These are phyloP conservation scores for Acronicta alni DNA, from an alignment of 2,888 invertebrate species.

Conservation along the genomic window DNA sequence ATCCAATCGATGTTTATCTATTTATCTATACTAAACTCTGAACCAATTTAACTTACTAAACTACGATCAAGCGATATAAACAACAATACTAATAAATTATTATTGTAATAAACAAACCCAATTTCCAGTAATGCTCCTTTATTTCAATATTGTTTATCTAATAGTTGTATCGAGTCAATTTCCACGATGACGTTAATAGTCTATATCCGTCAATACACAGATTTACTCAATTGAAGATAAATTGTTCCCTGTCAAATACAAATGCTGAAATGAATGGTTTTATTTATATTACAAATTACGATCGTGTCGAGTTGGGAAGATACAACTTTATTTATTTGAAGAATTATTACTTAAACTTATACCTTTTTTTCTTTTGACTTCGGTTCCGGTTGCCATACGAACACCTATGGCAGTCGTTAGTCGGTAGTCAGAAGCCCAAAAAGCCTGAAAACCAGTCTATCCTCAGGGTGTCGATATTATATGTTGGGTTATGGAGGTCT, in stretches of 20 bases:
- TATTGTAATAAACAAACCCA: not conserved
- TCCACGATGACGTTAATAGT: constrained; percentile 25
- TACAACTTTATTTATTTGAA: constrained; percentile 1
- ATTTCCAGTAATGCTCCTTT: constrained; percentile 14
- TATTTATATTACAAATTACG: constrained; percentile 24
- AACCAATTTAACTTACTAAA: constrained; percentile 32
- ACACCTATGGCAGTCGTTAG: too few species aligned
- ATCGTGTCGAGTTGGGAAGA: not conserved
- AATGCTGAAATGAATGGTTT: constrained; percentile 37
- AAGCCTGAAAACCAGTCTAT: too few species aligned
- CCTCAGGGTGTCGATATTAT: too few species aligned
- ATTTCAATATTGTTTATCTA: constrained; percentile 16
- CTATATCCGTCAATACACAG: constrained; percentile 9
- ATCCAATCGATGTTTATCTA: constrained; percentile 2
- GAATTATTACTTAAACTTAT: too few species aligned
- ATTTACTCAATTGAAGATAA: constrained; percentile 40
- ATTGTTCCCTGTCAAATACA: constrained; percentile 46
- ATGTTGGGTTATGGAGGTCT: too few species aligned
- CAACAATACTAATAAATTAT: constrained; percentile 13
- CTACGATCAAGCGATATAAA: constrained; percentile 20
- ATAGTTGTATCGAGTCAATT: constrained; percentile 11
- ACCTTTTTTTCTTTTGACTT: too few species aligned
- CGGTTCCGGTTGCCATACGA: too few species aligned
- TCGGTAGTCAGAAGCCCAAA: too few species aligned
- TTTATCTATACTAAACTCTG: constrained; percentile 3